Evolutionary conservation across 2,113 vertebrate genomes (phyloP).

Genomic region (Archilochus colubris): DNA sequence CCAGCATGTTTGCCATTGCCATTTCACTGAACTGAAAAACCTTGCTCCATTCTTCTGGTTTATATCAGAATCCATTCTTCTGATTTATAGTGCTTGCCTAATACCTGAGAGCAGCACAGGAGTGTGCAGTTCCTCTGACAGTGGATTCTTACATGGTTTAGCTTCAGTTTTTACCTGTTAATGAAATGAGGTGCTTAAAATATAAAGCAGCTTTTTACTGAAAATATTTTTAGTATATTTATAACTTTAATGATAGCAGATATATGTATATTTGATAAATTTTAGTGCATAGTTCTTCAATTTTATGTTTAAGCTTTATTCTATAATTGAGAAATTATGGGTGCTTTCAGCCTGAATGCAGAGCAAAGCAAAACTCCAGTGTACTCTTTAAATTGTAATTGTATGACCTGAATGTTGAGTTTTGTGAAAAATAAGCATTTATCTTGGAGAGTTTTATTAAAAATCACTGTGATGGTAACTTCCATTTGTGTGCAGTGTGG

Average conservation of each 20-base stretch:
- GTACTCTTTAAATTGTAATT: not conserved
- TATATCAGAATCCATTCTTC: not conserved
- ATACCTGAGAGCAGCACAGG: not conserved
- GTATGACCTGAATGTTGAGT: not conserved
- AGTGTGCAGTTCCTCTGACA: not conserved
- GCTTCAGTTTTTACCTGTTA: not conserved
- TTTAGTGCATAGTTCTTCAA: not conserved
- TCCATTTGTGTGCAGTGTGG: not conserved
- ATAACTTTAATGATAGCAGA: not conserved
- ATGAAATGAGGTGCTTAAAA: not conserved
- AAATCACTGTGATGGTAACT: not conserved
- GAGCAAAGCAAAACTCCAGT: not conserved
- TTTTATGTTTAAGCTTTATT: not conserved
- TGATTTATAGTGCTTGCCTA: not conserved
- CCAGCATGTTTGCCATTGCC: constrained; percentile 38
- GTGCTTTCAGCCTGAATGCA: not conserved
- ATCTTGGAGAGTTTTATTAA: not conserved
- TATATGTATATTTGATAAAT: not conserved
- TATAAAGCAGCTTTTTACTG: not conserved
- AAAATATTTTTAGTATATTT: not conserved
- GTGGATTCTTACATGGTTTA: not conserved
- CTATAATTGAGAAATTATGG: not conserved
- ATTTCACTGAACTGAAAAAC: not conserved
- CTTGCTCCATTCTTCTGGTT: not conserved
- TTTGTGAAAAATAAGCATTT: not conserved